Evolutionary conservation across 2,888 invertebrate genomes (phyloP).

Genomic region (Arctia plantaginis): DNA sequence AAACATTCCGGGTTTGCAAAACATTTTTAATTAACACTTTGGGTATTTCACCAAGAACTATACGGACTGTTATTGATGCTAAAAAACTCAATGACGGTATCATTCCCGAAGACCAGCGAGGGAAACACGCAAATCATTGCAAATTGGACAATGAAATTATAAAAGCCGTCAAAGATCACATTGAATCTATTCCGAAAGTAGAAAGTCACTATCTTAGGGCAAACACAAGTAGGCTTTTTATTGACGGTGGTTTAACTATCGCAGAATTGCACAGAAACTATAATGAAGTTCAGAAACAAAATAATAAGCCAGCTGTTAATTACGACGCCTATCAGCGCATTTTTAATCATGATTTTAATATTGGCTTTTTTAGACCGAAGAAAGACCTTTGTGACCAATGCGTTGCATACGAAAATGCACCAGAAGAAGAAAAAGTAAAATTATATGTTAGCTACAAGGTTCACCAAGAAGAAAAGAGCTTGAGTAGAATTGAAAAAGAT

Average conservation of each 20-base stretch:
- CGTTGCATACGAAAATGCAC: too few species aligned
- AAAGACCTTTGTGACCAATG: too few species aligned
- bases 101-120: neutral
- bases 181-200: constrained; percentile 15
- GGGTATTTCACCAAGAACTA: neutral
- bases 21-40: constrained; percentile 1
- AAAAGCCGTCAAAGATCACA: constrained; percentile 4
- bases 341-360: too few species aligned
- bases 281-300: neutral
- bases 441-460: neutral
- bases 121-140: neutral
- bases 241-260: constrained; percentile 1
- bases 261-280: constrained; percentile 13
- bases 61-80: constrained; percentile 3
- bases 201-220: constrained; percentile 10
- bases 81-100: neutral
- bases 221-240: neutral
- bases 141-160: constrained; percentile 5
- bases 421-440: neutral
- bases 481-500: too few species aligned
- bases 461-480: too few species aligned
- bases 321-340: neutral
- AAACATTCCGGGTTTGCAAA: constrained; percentile 10
- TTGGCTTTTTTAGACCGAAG: too few species aligned
- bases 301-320: neutral